These are phyloP conservation scores for Varanus komodoensis DNA, from an alignment of 2,113 vertebrate species.

Conservation along the genomic window DNA sequence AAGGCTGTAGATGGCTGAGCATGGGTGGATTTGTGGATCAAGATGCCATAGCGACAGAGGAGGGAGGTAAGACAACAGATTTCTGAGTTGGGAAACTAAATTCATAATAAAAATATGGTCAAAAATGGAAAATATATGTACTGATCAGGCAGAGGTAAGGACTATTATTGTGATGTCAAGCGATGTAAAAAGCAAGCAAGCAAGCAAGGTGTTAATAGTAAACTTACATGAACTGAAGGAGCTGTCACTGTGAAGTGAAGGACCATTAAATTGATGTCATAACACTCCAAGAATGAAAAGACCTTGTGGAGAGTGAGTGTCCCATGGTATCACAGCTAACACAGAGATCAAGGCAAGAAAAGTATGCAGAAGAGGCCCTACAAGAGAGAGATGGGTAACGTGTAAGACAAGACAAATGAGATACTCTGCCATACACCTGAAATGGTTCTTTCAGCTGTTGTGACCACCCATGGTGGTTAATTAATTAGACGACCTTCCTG, in stretches of 20 bases:
- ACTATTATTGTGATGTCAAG: not conserved
- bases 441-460: slow-evolving; percentile 67
- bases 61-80: not conserved
- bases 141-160: slow-evolving; percentile 10
- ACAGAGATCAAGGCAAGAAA: slow-evolving; percentile 65
- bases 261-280: slow-evolving; percentile 49
- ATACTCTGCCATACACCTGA: slow-evolving; percentile 65
- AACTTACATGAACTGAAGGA: slow-evolving; percentile 6
- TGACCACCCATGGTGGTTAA: slow-evolving; percentile 69
- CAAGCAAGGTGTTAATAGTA: slow-evolving; percentile 28
- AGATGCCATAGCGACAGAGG: not conserved
- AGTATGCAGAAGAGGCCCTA: slow-evolving; percentile 63
- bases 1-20: not conserved
- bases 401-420: slow-evolving; percentile 72
- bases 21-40: too few species aligned
- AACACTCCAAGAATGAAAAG: slow-evolving; percentile 57
- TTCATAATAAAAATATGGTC: not conserved
- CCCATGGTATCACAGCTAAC: slow-evolving; percentile 67
- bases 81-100: not conserved
- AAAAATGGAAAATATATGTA: not conserved
- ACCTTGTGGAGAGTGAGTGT: slow-evolving; percentile 44
- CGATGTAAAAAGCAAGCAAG: too few species aligned
- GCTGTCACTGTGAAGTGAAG: slow-evolving; percentile 54
- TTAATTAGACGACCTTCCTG: slow-evolving; percentile 74
- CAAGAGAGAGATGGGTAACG: slow-evolving; percentile 62